phyloP scores from a whole-genome alignment of 2,113 vertebrate genomes.

The Pao palembangensis region DNA sequence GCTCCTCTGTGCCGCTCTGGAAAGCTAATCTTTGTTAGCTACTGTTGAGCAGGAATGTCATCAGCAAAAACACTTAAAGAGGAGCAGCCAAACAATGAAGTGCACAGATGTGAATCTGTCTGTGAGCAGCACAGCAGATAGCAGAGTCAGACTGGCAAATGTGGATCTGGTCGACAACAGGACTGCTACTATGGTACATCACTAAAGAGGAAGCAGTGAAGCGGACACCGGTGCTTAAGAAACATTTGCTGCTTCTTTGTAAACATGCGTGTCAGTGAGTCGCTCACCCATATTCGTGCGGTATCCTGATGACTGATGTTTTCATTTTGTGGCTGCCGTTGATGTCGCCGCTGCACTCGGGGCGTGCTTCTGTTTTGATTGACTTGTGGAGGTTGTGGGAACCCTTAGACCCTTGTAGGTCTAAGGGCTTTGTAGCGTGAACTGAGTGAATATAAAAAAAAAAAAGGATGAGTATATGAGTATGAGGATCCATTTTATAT shows the following conservation, averaged over 20 bases:
- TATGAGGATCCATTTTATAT: neutral
- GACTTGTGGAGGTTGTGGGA: conserved; percentile 79
- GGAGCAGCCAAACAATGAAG: no score
- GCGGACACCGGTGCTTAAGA: conserved; percentile 6
- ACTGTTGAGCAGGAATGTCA: neutral
- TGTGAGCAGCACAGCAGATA: no score
- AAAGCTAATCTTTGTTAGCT: neutral
- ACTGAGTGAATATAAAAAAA: conserved; percentile 24
- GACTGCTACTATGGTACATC: no score
- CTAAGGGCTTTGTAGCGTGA: conserved; percentile 46
- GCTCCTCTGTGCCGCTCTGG: neutral
- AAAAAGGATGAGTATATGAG: neutral
- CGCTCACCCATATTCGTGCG: conserved; percentile 81
- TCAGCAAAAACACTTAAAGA: no score
- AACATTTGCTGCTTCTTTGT: conserved; percentile 5
- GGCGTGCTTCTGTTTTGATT: conserved; percentile 86
- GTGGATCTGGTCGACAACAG: no score
- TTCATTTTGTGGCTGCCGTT: conserved; percentile 84
- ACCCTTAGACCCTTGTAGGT: conserved; percentile 62
- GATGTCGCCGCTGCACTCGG: conserved; percentile 61
- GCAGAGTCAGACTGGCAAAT: no score
- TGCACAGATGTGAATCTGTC: no score
- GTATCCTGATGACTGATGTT: conserved; percentile 82
- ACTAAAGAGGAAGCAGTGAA: conserved; percentile 21
- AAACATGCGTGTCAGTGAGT: neutral